phyloP scores from a whole-genome alignment of 2,113 vertebrate genomes.

The Glaucomys volans region DNA sequence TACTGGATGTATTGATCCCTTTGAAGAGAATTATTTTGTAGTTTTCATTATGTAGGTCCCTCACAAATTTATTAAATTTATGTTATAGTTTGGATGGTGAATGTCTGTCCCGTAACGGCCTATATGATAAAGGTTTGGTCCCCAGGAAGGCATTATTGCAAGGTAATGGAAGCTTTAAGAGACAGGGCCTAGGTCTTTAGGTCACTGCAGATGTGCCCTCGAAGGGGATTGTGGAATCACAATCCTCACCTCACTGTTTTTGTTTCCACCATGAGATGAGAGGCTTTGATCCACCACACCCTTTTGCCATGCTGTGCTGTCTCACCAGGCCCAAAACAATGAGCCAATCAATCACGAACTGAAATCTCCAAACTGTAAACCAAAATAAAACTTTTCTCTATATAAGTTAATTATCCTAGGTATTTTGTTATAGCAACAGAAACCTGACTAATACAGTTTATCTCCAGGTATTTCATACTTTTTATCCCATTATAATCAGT shows the following conservation, averaged over 20 bases:
- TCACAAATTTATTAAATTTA: not conserved
- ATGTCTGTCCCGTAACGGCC: not conserved
- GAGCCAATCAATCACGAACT: not conserved
- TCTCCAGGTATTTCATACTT: not conserved
- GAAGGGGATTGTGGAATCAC: not conserved
- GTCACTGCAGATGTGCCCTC: too few relatives aligned
- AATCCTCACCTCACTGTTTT: too few relatives aligned
- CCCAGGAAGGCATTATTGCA: not conserved
- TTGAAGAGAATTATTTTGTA: not conserved
- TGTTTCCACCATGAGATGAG: not conserved
- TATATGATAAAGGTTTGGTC: not conserved
- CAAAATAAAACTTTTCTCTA: too few relatives aligned
- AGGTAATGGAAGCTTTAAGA: too few relatives aligned
- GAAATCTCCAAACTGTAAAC: too few relatives aligned
- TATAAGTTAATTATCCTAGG: not conserved
- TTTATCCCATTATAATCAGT: conserved; percentile 28
- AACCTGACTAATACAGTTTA: not conserved
- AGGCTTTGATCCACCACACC: too few relatives aligned
- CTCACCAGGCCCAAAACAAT: not conserved
- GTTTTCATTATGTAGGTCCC: not conserved
- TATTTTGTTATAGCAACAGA: not conserved
- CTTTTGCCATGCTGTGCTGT: too few relatives aligned
- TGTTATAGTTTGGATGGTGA: not conserved
- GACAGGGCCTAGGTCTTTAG: too few relatives aligned
- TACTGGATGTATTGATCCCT: not conserved